Conservation (phyloP, 1,140 invertebrate genomes). For the Leptinotarsa undecemlineata region DNA sequence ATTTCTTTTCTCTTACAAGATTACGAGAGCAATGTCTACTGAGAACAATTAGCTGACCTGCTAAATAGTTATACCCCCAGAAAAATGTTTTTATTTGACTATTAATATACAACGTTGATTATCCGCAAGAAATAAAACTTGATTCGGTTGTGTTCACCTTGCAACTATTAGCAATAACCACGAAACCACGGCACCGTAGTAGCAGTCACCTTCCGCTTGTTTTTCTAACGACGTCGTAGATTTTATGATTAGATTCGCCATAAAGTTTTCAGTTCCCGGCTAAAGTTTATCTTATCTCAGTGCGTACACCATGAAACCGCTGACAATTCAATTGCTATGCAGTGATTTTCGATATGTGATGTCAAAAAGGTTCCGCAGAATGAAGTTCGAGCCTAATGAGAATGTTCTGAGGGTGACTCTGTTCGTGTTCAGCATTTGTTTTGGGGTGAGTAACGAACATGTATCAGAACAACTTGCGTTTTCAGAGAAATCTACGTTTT, state of each 20-base stretch:
- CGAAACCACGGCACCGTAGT: neutral
- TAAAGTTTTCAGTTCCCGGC: neutral
- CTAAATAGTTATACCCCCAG: too few species aligned
- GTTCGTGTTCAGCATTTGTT: constrained; percentile 37
- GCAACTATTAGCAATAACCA: too few species aligned
- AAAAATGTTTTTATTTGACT: too few species aligned
- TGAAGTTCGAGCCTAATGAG: constrained; percentile 37
- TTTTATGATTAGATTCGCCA: neutral
- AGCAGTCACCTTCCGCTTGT: neutral
- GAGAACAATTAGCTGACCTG: too few species aligned
- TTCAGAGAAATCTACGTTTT: too few species aligned
- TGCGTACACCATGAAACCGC: constrained; percentile 11
- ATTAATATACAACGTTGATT: too few species aligned
- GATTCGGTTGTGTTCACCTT: too few species aligned
- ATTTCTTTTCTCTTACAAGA: too few species aligned
- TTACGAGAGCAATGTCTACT: too few species aligned
- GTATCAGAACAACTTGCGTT: too few species aligned
- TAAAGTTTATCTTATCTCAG: constrained; percentile 19
- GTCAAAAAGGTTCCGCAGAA: constrained; percentile 19
- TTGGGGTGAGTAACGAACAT: constrained; percentile 31
- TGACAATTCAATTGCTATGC: constrained; percentile 7
- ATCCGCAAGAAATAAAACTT: too few species aligned
- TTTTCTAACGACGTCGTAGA: neutral
- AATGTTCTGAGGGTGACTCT: constrained; percentile 35
- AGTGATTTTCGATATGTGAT: constrained; percentile 26